These are phyloP conservation scores for Pitta sordida DNA, from an alignment of 2,113 vertebrate species.

Conservation along the genomic window DNA sequence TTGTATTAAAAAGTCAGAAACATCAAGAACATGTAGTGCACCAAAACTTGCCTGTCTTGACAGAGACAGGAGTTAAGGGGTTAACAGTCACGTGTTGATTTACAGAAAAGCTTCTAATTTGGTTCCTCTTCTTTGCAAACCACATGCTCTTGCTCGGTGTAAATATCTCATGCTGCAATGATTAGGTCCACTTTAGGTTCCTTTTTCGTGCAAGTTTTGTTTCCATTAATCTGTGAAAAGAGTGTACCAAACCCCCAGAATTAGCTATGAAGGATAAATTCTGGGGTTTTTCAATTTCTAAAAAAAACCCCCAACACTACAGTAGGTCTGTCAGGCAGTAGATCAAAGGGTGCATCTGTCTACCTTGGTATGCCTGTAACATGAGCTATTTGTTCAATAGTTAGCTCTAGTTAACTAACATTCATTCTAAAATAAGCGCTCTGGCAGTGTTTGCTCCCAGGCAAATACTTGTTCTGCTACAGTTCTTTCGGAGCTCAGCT, in stretches of 20 bases:
- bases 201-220: background rate
- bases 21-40: background rate
- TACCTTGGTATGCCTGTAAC: background rate
- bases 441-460: conserved; percentile 34
- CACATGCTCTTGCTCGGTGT: background rate
- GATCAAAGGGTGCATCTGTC: background rate
- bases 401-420: conserved; percentile 33
- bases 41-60: background rate
- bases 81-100: background rate
- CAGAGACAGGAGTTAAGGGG: background rate
- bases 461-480: conserved; percentile 52
- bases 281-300: rapidly evolving
- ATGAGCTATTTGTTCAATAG: conserved; percentile 32
- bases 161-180: background rate
- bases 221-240: background rate
- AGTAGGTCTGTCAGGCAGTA: background rate
- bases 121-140: background rate
- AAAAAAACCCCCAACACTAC: background rate
- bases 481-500: conserved; percentile 29
- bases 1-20: background rate
- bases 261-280: background rate
- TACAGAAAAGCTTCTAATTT: background rate
- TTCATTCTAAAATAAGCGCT: conserved; percentile 49
- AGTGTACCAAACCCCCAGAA: background rate
- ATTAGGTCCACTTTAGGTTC: background rate